Conservation (phyloP, 2,888 invertebrate genomes). For the Melieria picta region DNA sequence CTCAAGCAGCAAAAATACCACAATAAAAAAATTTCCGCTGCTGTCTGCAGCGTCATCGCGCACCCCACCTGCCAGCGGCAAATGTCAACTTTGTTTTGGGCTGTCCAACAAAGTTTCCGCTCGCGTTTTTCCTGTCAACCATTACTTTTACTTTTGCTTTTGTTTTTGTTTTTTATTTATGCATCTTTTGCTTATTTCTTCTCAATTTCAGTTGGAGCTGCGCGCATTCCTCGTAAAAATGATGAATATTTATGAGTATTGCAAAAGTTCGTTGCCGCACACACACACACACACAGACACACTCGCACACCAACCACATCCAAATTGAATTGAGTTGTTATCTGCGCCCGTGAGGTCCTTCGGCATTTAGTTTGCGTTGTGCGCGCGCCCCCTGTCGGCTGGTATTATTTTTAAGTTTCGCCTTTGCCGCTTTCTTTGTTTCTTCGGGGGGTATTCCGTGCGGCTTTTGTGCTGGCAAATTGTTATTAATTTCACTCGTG, state of each 20-base stretch:
- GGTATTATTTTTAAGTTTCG: slow-evolving; percentile 35
- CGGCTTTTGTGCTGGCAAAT: slow-evolving; percentile 54
- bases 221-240: slow-evolving; percentile 42
- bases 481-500: slow-evolving; percentile 63
- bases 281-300: slow-evolving; percentile 1
- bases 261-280: slow-evolving; percentile 50
- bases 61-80: slow-evolving; percentile 4
- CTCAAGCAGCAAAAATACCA: slow-evolving; percentile 60
- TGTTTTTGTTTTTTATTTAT: slow-evolving; percentile 34
- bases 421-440: slow-evolving; percentile 26
- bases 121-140: slow-evolving; percentile 10
- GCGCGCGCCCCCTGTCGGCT: slow-evolving; percentile 23
- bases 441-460: slow-evolving; percentile 5
- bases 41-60: background rate
- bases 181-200: slow-evolving; percentile 33
- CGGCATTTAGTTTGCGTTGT: slow-evolving; percentile 28
- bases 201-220: slow-evolving; percentile 26
- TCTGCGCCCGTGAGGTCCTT: slow-evolving; percentile 35
- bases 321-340: slow-evolving; percentile 60
- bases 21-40: background rate
- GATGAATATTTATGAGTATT: slow-evolving; percentile 65
- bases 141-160: slow-evolving; percentile 36
- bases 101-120: slow-evolving; percentile 22
- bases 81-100: slow-evolving; percentile 27
- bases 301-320: slow-evolving; percentile 9